Conservation (phyloP, 2,797 vertebrate genomes). For the Gymnodraco acuticeps region DNA sequence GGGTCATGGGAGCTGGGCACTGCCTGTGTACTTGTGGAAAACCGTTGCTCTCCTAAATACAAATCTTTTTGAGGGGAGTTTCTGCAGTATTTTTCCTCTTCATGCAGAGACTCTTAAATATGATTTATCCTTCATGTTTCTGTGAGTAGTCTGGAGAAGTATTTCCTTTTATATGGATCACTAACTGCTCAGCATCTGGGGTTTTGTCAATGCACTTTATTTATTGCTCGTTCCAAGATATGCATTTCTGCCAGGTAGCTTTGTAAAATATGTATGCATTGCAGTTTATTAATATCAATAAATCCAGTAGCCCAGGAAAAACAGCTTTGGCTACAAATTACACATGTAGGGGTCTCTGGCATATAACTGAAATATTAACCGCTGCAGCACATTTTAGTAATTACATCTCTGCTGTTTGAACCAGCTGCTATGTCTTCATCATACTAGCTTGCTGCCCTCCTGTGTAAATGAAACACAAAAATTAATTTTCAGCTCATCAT, state of each 20-base stretch:
- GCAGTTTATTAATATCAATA: constrained; percentile 70
- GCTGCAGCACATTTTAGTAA: constrained; percentile 79
- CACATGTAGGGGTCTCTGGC: constrained; percentile 65
- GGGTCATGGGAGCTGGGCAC: constrained; percentile 3
- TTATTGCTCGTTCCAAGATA: constrained; percentile 56
- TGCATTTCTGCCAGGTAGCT: constrained; percentile 65
- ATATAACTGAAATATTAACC: constrained; percentile 77
- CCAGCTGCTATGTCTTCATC: constrained; percentile 66
- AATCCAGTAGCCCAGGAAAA: constrained; percentile 59
- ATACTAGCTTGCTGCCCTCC: constrained; percentile 58
- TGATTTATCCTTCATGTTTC: constrained; percentile 41
- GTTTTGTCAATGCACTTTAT: constrained; percentile 61
- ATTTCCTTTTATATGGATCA: constrained; percentile 52
- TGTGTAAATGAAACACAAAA: constrained; percentile 66
- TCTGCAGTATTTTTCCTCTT: constrained; percentile 6
- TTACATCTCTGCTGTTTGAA: constrained; percentile 79
- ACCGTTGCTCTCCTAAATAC: constrained; percentile 1
- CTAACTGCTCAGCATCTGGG: constrained; percentile 50
- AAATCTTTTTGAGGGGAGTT: not conserved
- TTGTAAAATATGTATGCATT: constrained; percentile 56
- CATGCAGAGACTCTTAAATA: constrained; percentile 22
- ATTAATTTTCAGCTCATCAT: constrained; percentile 70
- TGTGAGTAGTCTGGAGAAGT: constrained; percentile 25
- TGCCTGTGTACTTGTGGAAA: not conserved
- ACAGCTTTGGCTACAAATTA: constrained; percentile 72